Evolutionary conservation across 2,797 vertebrate species (phyloP).

Genomic region (Argya squamiceps): DNA sequence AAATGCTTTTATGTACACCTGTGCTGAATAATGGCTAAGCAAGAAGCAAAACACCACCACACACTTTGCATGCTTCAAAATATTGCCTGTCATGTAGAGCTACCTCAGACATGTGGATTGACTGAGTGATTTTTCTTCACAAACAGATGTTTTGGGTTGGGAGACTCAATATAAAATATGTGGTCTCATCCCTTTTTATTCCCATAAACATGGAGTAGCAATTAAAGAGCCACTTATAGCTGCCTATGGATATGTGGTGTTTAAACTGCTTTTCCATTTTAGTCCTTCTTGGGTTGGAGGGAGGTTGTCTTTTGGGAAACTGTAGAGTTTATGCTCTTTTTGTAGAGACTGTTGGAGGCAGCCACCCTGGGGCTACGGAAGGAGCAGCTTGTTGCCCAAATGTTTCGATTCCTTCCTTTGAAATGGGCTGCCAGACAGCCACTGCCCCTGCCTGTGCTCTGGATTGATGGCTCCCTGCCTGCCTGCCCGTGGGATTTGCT

Average conservation of each 20-base stretch:
- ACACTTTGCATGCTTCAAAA: not conserved
- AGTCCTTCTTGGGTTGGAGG: not conserved
- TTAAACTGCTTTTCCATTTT: not conserved
- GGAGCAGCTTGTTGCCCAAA: not conserved
- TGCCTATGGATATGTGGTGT: not conserved
- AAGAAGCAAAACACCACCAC: not conserved
- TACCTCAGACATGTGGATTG: not conserved
- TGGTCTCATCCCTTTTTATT: not conserved
- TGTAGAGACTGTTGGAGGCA: not conserved
- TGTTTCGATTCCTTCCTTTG: not conserved
- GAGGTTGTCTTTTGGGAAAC: not conserved
- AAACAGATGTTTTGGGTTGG: not conserved
- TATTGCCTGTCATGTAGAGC: not conserved
- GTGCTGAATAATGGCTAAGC: not conserved
- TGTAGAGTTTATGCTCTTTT: not conserved
- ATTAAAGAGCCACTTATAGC: not conserved
- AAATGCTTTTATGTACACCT: not conserved
- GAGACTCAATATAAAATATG: not conserved
- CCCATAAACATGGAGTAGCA: not conserved
- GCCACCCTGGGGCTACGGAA: not conserved
- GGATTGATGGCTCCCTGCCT: not conserved
- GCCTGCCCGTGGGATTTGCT: not conserved
- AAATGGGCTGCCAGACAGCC: not conserved
- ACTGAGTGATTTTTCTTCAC: not conserved
- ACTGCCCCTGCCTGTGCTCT: not conserved